Evolutionary conservation across 2,888 invertebrate genomes (phyloP).

Genomic region (Volucella bombylans): DNA sequence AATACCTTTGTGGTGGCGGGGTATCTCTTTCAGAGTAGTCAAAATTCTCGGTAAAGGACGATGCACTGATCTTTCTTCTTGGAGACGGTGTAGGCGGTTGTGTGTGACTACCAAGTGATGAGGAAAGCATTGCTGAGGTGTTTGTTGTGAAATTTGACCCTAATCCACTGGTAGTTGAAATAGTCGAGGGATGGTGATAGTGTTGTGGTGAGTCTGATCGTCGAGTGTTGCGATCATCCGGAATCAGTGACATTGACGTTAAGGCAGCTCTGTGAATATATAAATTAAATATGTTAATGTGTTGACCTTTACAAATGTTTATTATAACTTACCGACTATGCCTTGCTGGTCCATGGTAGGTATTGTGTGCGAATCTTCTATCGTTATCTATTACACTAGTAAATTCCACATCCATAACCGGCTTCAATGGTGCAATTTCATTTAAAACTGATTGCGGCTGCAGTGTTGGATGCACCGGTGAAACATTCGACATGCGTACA

Average conservation of each 20-base stretch:
- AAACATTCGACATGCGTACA: slow-evolving; percentile 93
- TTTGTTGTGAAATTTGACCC: slow-evolving; percentile 83
- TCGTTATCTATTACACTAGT: slow-evolving; percentile 74
- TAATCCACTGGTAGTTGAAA: slow-evolving; percentile 84
- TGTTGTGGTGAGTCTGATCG: slow-evolving; percentile 89
- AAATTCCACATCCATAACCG: slow-evolving; percentile 77
- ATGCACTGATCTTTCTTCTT: slow-evolving; percentile 88
- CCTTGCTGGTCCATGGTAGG: slow-evolving; percentile 93
- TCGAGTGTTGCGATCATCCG: slow-evolving; percentile 84
- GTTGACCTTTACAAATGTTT: background rate
- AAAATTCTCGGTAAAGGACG: slow-evolving; percentile 86
- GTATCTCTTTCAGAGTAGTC: slow-evolving; percentile 76
- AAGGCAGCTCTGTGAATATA: slow-evolving; percentile 73
- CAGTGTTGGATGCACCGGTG: slow-evolving; percentile 90
- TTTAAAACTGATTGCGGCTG: slow-evolving; percentile 86
- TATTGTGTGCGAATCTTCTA: slow-evolving; percentile 87
- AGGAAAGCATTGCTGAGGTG: slow-evolving; percentile 80
- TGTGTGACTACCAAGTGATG: slow-evolving; percentile 81
- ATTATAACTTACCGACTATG: slow-evolving; percentile 85
- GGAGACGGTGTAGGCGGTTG: slow-evolving; percentile 87
- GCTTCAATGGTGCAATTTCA: slow-evolving; percentile 76
- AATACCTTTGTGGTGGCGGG: slow-evolving; percentile 76
- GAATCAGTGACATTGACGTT: slow-evolving; percentile 77
- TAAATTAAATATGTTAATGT: background rate
- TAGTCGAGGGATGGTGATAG: slow-evolving; percentile 85